Evolutionary conservation across 2,797 vertebrate genomes (phyloP), one percentile per base, ranked within the genome.

Genomic region (Myioborus miniatus): DNA sequence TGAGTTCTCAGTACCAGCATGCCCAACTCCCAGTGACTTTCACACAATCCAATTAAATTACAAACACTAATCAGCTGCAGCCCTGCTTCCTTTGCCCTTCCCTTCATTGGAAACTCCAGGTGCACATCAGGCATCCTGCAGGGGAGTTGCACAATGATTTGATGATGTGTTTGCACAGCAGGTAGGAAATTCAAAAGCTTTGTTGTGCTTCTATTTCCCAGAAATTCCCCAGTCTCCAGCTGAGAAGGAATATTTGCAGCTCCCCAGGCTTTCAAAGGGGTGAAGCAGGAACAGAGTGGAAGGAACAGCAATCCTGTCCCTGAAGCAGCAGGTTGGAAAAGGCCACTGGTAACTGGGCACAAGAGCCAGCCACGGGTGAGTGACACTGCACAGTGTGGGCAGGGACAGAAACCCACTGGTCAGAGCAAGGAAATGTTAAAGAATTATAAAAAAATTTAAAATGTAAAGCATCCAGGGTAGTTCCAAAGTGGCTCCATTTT

Each of bases 121-220:
- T 74, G 60, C 41, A 24, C 65, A 60, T 22, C 44, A 86, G 49
- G 65, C 81, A 59, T 34, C 62, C 78, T 59, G 90, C 76, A 83
- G 72, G 60, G 56, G 75, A 60, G 26, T 1, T 36, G 47, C 78
- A 62, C 55, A 0, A 47, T 75, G 65, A 20, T 11, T 71, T 58
- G n/a, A 50, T 67, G 65, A 32, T 72, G 50, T 41, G 83, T 58
- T 78, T 78, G 89, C 59, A 47, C 70, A 81, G 77, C 64, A 78
- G 62, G 76, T 36, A 52, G 62, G 36, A 70, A 78, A 60, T 60
- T 74, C 65, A 49, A 5, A 84, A 78, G 63, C 90, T 91, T 49
- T 62, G 18, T 58, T 75, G 59, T 87, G 77, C 47, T 94, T 90
- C 82, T 69, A 18, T 88, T 88, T 94, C 52, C 55, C 74, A 91